Evolutionary conservation across 2,888 invertebrate species (phyloP).

Genomic region (Monoplex corrugatus): DNA sequence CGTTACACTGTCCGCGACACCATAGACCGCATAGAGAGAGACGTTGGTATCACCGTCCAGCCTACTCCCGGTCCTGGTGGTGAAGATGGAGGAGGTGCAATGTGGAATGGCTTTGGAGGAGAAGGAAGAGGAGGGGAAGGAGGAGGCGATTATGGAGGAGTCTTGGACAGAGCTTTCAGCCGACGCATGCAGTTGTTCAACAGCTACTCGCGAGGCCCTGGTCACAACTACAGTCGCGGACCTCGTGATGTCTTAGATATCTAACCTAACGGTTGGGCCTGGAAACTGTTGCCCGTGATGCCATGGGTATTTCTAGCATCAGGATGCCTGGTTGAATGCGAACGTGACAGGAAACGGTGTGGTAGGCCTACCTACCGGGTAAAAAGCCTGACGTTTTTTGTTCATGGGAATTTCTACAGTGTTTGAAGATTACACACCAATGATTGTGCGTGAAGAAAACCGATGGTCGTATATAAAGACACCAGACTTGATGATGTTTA

Average conservation of each 20-base stretch:
- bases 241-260: not conserved
- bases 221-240: not conserved
- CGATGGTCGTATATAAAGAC: no score
- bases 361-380: no score
- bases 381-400: no score
- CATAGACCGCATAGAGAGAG: not conserved
- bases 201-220: not conserved
- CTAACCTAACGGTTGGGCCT: not conserved
- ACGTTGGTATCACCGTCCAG: not conserved
- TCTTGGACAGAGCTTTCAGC: conserved; percentile 31
- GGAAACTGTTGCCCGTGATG: no score
- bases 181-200: not conserved
- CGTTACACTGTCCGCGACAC: conserved; percentile 13
- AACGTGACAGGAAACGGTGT: no score
- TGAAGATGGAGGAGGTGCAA: not conserved
- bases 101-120: not conserved
- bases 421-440: no score
- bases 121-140: not conserved
- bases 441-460: no score
- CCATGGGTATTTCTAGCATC: no score
- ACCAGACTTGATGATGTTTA: no score
- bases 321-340: not conserved
- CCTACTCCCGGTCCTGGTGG: not conserved
- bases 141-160: not conserved
- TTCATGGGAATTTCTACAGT: not conserved